phyloP scores from a whole-genome alignment of 2,113 vertebrate species.

The Cephalopterus ornatus region DNA sequence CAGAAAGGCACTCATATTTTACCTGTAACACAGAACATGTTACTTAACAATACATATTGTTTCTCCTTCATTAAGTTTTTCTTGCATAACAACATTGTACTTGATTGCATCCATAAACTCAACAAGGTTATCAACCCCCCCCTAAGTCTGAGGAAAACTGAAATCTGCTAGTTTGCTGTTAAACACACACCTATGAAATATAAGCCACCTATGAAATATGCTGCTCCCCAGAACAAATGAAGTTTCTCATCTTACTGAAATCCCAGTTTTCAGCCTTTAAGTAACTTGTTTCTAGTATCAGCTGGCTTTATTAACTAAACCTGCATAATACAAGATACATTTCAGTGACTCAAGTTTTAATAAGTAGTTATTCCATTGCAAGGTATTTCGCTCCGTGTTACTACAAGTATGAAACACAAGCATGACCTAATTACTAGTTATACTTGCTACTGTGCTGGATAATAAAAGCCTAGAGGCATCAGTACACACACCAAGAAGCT shows the following conservation, averaged over 20 bases:
- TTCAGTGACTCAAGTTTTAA: constrained; percentile 8
- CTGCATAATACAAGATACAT: neutral
- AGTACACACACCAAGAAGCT: neutral
- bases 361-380: neutral
- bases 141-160: neutral
- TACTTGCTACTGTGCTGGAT: neutral
- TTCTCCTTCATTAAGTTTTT: neutral
- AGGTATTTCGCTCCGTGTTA: neutral
- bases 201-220: neutral
- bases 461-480: constrained; percentile 12
- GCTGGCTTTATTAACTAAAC: neutral
- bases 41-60: neutral
- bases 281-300: neutral
- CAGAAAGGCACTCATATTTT: constrained; percentile 95
- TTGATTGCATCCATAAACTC: neutral
- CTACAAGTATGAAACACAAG: neutral
- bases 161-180: neutral
- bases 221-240: neutral
- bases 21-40: constrained; percentile 78
- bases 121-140: neutral
- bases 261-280: neutral
- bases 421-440: neutral
- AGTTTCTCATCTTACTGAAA: neutral
- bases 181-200: neutral
- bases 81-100: neutral